Evolutionary conservation across 2,888 invertebrate genomes (phyloP).

Genomic region (Nomada flava): DNA sequence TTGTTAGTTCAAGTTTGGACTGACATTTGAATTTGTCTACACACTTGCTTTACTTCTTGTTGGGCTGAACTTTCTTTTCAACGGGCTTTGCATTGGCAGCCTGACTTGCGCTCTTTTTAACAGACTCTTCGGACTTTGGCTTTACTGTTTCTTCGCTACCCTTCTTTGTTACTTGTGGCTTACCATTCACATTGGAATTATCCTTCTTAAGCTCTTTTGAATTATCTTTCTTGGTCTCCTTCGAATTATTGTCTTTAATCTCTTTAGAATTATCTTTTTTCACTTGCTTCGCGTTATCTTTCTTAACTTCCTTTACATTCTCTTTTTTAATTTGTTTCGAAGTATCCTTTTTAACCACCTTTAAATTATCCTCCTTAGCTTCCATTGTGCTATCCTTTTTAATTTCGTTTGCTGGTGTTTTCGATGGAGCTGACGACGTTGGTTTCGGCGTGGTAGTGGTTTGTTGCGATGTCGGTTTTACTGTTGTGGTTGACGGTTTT

Average conservation of each 20-base stretch:
- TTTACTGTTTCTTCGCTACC: constrained; percentile 30
- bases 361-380: constrained; percentile 4
- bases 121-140: constrained; percentile 27
- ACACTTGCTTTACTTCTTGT: constrained; percentile 17
- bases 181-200: constrained; percentile 43
- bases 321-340: not conserved
- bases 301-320: not conserved
- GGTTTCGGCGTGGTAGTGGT: constrained; percentile 22
- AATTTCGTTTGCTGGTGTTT: constrained; percentile 2
- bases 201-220: constrained; percentile 49
- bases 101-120: constrained; percentile 23
- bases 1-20: constrained; percentile 3
- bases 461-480: constrained; percentile 18
- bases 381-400: not conserved
- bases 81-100: constrained; percentile 30
- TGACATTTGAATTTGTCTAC: constrained; percentile 3
- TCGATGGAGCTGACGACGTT: constrained; percentile 44
- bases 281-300: constrained; percentile 1
- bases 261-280: not conserved
- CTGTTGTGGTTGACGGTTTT: constrained; percentile 34
- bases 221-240: constrained; percentile 34
- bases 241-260: constrained; percentile 25
- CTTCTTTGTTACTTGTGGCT: constrained; percentile 65
- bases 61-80: constrained; percentile 39
- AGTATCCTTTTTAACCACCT: not conserved